These are phyloP conservation scores for Himantopus leucocephalus DNA, from an alignment of 2,113 vertebrate genomes.

Conservation along the genomic window DNA sequence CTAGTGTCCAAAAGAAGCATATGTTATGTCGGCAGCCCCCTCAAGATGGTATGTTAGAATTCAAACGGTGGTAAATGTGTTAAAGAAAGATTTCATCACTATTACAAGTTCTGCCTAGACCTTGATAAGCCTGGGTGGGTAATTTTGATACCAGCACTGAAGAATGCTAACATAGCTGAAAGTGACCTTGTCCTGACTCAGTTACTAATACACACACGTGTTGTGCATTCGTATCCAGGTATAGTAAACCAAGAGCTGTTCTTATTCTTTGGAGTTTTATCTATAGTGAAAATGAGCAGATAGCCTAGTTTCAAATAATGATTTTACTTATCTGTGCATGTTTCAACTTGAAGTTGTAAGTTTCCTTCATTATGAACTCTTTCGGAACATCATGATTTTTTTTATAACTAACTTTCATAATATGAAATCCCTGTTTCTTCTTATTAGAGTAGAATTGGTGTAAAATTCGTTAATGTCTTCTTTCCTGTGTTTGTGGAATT, in stretches of 20 bases:
- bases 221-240: not conserved
- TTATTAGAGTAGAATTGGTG: not conserved
- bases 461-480: not conserved
- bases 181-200: not conserved
- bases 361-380: no score
- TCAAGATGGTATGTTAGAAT: not conserved
- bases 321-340: not conserved
- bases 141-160: not conserved
- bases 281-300: not conserved
- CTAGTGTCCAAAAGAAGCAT: not conserved
- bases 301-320: not conserved
- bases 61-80: not conserved
- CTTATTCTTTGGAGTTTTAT: not conserved
- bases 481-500: not conserved
- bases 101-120: not conserved
- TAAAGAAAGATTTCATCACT: not conserved
- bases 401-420: not conserved
- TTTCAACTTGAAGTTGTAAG: not conserved
- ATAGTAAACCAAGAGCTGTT: not conserved
- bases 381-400: no score
- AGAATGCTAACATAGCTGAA: not conserved
- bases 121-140: not conserved
- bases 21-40: not conserved
- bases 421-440: not conserved
- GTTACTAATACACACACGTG: not conserved